These are phyloP conservation scores for Rhagonycha lutea DNA, from an alignment of 2,888 invertebrate species.

Conservation along the genomic window DNA sequence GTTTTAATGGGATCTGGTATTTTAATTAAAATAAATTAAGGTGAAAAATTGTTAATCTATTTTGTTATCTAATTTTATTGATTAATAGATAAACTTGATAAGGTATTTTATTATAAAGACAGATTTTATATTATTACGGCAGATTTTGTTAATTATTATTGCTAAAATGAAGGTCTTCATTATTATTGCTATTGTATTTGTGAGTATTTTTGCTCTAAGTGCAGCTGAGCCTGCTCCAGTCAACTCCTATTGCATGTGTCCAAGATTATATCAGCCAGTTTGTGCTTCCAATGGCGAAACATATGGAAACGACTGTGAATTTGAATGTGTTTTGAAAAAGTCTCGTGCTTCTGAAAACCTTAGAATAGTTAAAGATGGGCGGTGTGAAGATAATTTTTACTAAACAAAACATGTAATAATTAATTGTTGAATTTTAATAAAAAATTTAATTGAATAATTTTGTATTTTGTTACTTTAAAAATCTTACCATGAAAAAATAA, in stretches of 20 bases:
- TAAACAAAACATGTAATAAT: not conserved
- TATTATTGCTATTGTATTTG: not conserved
- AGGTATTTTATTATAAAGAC: not conserved
- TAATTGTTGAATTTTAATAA: not conserved
- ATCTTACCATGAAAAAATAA: no score
- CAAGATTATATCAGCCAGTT: constrained; percentile 53
- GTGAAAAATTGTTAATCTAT: not conserved
- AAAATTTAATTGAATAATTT: not conserved
- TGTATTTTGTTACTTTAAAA: no score
- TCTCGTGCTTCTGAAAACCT: constrained; percentile 32
- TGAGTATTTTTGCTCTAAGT: constrained; percentile 2
- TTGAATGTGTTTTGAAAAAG: constrained; percentile 47
- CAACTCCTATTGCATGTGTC: constrained; percentile 50
- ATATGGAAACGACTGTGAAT: constrained; percentile 55
- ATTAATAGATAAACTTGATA: not conserved
- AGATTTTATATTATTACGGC: not conserved
- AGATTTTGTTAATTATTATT: not conserved
- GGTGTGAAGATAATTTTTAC: constrained; percentile 41
- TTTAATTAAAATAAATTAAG: not conserved
- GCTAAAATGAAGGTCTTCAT: constrained; percentile 1
- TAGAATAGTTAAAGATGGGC: constrained; percentile 48
- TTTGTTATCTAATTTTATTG: not conserved
- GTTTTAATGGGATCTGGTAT: not conserved
- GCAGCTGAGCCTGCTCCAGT: not conserved
- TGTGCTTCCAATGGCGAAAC: constrained; percentile 54